Evolutionary conservation across 92 coral and sea anemone species (phyloP), one percentile per base, ranked within the genome.

Genomic region (Parazoanthus swiftii): DNA sequence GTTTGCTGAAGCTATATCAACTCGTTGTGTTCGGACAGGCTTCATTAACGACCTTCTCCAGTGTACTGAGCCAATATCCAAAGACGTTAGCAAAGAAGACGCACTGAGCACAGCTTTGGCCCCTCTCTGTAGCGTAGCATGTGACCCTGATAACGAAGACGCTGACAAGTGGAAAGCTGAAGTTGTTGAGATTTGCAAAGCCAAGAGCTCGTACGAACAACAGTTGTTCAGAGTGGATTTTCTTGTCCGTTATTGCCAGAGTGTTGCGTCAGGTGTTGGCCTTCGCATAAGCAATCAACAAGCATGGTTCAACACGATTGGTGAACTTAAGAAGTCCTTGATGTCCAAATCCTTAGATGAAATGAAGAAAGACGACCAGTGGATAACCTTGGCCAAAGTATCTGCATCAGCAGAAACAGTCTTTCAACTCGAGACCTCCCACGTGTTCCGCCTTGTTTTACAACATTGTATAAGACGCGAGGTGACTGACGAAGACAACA

Each of bases 161-260:
- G 10, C 67, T 37, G 23, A 25, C 1, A 35, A 11, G 25, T 83
- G 79, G 86, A 71, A 44, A 11, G 43, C 16, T 83, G 46, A 70
- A 20, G 26, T 70, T 26, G 10, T 42, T 1, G 65, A 70, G 36
- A 16, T 26, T 70, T 83, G 79, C 43, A 29, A 83, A 26, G 2
- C 51, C 68, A 43, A 70, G 14, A 71, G 36, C 0, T 29, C 15
- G 50, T 83, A 26, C 54, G 42, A 83, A 48, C 37, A 71, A 25
- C 74, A 43, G 42, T 20, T 83, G 1, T 43, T 66, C 39, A 42
- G 78, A 68, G 67, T 83, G 10, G 37, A 18, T 7, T 83, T 71
- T 70, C 66, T 83, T 70, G 77, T 70, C 37, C 66, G 68, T 3
- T 83, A 70, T 15, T 83, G 86, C 43, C 77, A 83, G 37, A 68